phyloP scores from a whole-genome alignment of 2,113 vertebrate species.

The Bubo bubo region DNA sequence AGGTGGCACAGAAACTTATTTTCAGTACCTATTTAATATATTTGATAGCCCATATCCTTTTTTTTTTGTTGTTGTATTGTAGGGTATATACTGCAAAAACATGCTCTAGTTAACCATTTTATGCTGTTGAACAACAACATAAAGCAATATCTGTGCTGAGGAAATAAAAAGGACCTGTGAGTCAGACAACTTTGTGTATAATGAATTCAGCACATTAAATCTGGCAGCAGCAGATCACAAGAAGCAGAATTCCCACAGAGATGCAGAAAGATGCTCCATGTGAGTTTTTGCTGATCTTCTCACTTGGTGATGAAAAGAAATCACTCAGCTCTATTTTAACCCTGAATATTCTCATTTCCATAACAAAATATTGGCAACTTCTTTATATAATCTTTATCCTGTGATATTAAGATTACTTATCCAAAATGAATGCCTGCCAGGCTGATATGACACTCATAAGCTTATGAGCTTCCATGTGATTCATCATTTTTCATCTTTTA shows the following conservation, averaged over 20 bases:
- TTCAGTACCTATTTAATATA: background rate
- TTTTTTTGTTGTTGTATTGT: background rate
- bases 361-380: conserved; percentile 57
- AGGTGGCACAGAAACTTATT: background rate
- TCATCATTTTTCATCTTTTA: background rate
- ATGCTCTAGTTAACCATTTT: background rate
- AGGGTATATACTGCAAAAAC: background rate
- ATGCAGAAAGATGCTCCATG: conserved; percentile 34
- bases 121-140: background rate
- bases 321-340: background rate
- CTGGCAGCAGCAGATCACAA: conserved; percentile 57
- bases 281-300: conserved; percentile 63
- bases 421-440: conserved; percentile 46
- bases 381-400: conserved; percentile 42
- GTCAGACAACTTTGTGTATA: conserved; percentile 24
- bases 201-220: conserved; percentile 62
- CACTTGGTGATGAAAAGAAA: conserved; percentile 50
- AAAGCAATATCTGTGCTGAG: background rate
- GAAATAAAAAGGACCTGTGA: conserved; percentile 20
- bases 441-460: background rate
- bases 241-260: conserved; percentile 62
- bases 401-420: conserved; percentile 46
- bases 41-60: background rate
- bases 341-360: conserved; percentile 56
- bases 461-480: conserved; percentile 15